A percentile compares a stretch with the other conserved stretches of the same genome.
These are phyloP conservation scores for Nasonia longicornis DNA, from an alignment of 1,140 invertebrate genomes.

Conservation along the genomic window DNA sequence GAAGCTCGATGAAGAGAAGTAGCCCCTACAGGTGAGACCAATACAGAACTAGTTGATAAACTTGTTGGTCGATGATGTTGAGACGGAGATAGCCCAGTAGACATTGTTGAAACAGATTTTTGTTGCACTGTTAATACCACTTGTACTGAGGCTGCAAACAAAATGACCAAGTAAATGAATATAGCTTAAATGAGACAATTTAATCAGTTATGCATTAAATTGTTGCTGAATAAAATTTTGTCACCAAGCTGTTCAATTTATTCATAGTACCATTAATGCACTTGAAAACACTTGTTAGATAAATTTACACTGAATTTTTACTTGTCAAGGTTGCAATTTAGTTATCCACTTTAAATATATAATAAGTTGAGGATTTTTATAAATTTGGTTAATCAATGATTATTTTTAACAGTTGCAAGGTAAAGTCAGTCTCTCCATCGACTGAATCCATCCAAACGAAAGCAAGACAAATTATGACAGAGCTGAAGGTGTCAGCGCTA, in stretches of 20 bases:
- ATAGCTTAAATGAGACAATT: neutral
- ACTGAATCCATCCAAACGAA: constrained; percentile 28
- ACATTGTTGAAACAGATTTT: constrained; percentile 59
- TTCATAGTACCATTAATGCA: neutral
- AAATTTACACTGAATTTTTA: neutral
- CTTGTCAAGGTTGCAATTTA: neutral
- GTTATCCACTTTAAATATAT: neutral
- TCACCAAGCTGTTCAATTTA: neutral
- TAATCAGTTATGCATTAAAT: neutral
- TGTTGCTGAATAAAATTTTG: neutral
- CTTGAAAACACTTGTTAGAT: neutral
- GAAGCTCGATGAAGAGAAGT: constrained; percentile 62
- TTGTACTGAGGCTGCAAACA: constrained; percentile 72
- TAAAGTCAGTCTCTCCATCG: neutral
- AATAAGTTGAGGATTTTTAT: neutral
- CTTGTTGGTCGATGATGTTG: constrained; percentile 63
- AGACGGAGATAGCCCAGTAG: constrained; percentile 53
- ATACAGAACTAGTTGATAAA: constrained; percentile 56
- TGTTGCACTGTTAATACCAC: constrained; percentile 76
- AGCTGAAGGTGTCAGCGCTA: constrained; percentile 46
- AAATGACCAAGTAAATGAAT: constrained; percentile 48
- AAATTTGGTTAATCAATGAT: neutral
- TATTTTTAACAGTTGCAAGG: neutral
- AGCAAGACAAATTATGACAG: constrained; percentile 40
- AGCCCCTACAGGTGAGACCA: constrained; percentile 61